A percentile compares a stretch with the other conserved stretches of the same genome.
phyloP scores from a whole-genome alignment of 1,140 invertebrate species.

The Leguminivora glycinivorella region DNA sequence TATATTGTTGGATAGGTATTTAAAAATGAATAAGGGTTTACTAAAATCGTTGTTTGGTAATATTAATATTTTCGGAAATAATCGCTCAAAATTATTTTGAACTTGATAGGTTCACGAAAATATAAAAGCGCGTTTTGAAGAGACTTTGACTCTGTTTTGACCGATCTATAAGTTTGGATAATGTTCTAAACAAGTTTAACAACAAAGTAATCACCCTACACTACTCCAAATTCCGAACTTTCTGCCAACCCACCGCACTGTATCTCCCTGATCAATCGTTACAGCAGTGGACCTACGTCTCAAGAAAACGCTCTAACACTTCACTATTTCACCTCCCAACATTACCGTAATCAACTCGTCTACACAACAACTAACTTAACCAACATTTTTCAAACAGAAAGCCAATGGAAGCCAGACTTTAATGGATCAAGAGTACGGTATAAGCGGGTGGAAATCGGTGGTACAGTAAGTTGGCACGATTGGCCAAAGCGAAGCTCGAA shows the following conservation, averaged over 20 bases:
- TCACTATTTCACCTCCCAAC: constrained; percentile 58
- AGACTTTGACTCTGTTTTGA: no score
- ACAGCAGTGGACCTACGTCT: constrained; percentile 9
- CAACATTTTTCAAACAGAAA: neutral
- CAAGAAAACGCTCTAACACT: constrained; percentile 25
- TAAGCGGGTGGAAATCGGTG: constrained; percentile 22
- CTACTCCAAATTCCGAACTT: neutral
- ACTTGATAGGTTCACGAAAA: no score
- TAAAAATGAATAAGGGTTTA: no score
- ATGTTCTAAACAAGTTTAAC: neutral
- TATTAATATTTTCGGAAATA: no score
- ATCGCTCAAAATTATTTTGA: no score
- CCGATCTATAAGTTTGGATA: no score
- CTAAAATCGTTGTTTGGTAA: no score
- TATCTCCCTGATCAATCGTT: constrained; percentile 18
- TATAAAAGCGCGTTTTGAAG: no score
- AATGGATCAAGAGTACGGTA: neutral
- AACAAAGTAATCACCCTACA: neutral
- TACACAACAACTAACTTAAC: constrained; percentile 25
- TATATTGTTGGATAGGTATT: no score
- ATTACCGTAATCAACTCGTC: constrained; percentile 65
- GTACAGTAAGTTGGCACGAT: constrained; percentile 35
- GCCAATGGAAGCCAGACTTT: neutral
- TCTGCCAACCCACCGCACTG: neutral
- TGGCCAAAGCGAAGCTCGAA: constrained; percentile 34